phyloP scores from a whole-genome alignment of 2,888 invertebrate species.

The Cheilosia scutellata region DNA sequence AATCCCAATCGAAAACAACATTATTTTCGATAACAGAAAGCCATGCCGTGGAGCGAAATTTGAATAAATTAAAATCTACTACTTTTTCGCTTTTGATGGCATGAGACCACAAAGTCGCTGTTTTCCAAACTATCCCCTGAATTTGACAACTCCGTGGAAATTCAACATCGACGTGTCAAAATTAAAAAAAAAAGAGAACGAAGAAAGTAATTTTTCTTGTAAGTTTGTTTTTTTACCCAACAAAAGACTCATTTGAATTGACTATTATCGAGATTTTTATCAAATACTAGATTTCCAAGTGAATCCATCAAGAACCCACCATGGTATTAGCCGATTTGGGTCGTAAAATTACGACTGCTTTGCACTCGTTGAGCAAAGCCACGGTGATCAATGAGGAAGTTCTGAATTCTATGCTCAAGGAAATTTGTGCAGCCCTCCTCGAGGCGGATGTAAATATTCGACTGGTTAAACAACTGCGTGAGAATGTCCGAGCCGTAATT shows the following conservation, averaged over 20 bases:
- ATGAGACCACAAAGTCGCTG: constrained; percentile 2
- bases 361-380: constrained; percentile 98
- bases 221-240: constrained; percentile 56
- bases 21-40: no score
- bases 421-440: constrained; percentile 97
- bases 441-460: constrained; percentile 99
- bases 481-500: constrained; percentile 98
- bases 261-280: constrained; percentile 20
- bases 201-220: constrained; percentile 50
- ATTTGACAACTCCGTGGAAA: constrained; percentile 59
- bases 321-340: constrained; percentile 99
- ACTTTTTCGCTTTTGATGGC: constrained; percentile 9
- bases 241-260: constrained; percentile 27
- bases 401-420: constrained; percentile 99
- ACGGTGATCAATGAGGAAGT: constrained; percentile 99
- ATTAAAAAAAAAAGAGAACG: constrained; percentile 61
- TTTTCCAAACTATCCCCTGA: constrained; percentile 46
- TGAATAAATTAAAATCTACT: constrained; percentile 27
- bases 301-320: constrained; percentile 81
- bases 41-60: background rate
- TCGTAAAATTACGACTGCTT: constrained; percentile 98
- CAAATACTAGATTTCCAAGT: constrained; percentile 20
- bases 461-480: constrained; percentile 96
- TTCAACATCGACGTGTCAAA: constrained; percentile 78
- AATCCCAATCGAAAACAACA: no score